A percentile compares a stretch with the other conserved stretches of the same genome.
These are phyloP conservation scores for Tenthredo livida DNA, from an alignment of 2,888 invertebrate genomes.

Conservation along the genomic window DNA sequence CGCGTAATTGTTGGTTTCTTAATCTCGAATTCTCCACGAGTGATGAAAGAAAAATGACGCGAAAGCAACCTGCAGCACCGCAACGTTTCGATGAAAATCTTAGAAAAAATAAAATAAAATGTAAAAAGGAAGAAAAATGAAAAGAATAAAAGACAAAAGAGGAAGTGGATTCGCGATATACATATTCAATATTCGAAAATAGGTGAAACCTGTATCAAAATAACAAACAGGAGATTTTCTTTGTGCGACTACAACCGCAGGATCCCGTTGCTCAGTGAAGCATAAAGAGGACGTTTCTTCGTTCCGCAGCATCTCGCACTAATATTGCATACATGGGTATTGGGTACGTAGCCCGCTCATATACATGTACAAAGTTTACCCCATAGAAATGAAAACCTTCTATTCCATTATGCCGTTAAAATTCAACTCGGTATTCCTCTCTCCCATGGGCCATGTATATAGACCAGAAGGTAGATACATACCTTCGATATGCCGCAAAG, in stretches of 20 bases:
- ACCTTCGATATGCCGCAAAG: neutral
- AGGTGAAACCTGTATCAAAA: slow-evolving; percentile 35
- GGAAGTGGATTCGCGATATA: neutral
- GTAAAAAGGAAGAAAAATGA: neutral
- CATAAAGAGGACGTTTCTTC: neutral
- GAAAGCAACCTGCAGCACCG: neutral
- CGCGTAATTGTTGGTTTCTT: neutral
- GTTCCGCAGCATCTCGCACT: slow-evolving; percentile 11
- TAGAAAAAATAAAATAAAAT: neutral
- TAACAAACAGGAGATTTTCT: slow-evolving; percentile 40
- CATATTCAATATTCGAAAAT: neutral
- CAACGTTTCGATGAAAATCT: neutral
- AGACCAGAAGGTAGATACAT: neutral
- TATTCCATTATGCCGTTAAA: slow-evolving; percentile 18
- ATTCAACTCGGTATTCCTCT: slow-evolving; percentile 45
- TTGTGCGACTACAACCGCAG: slow-evolving; percentile 35
- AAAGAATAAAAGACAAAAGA: neutral
- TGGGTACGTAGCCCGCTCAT: neutral
- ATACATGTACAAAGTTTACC: neutral
- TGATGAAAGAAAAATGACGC: neutral
- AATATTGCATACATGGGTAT: neutral
- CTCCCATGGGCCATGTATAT: slow-evolving; percentile 45
- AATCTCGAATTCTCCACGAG: neutral
- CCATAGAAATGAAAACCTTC: slow-evolving; percentile 29
- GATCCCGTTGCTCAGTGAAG: slow-evolving; percentile 20